Evolutionary conservation across 2,888 invertebrate species (phyloP), one percentile per base, ranked within the genome.

Genomic region (Macrophya annulata): DNA sequence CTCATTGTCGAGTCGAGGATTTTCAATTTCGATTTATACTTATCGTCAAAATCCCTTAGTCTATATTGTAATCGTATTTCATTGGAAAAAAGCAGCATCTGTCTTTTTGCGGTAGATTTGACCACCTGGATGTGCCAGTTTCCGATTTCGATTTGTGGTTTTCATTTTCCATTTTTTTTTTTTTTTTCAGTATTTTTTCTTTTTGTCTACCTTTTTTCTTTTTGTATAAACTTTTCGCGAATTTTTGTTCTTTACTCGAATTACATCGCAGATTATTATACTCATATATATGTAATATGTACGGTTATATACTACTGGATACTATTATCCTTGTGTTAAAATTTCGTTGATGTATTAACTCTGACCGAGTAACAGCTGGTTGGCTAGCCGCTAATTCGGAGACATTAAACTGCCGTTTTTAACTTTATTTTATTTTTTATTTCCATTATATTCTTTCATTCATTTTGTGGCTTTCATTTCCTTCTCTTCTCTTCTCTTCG

Each of bases 71-170:
- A 71, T 71, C 71, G n/a, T 17, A 43, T 71, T 40, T 40, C 40
- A 71, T 0, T 40, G 71, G 17, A 15, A 31, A 71, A 15, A 15
- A 40, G 1, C 9, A 40, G 40, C 71, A 71, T 71, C 71, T 71
- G 71, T 71, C 71, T 71, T 10, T 15, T 17, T 15, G n/a, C 31
- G 31, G 3, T 10, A 17, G 40, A 55, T 17, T 5, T 4, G 55
- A 71, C 15, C 71, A 71, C 17, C 71, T 71, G 71, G 71, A 9
- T 31, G n/a, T 8, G 17, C 9, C 40, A 71, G 71, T 71, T 71
- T 71, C 71, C 71, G 17, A 71, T 71, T 71, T 71, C 71, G 17
- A 71, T 71, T 43, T 71, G n/a, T 15, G 31, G 4, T 31, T 31
- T 31, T 31, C 1, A 1, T 31, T 31, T 31, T 31, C 31, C 31